phyloP scores from a whole-genome alignment of 2,888 invertebrate genomes.

The Ormyrus nitidulus region DNA sequence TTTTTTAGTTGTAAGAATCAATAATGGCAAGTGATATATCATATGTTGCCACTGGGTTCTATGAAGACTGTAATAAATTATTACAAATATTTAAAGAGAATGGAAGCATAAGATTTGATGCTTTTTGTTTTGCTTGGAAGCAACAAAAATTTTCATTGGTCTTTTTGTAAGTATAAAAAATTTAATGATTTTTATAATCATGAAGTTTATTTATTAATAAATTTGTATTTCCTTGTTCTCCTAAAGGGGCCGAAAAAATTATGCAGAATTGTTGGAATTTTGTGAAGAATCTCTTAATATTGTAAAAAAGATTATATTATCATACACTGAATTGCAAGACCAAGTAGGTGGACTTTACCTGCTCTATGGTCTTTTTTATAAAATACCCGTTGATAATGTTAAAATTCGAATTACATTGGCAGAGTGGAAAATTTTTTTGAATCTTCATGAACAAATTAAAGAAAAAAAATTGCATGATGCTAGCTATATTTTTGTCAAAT shows the following conservation, averaged over 20 bases:
- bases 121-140: slow-evolving; percentile 68
- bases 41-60: slow-evolving; percentile 64
- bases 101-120: slow-evolving; percentile 66
- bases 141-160: slow-evolving; percentile 69
- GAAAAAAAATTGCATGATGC: slow-evolving; percentile 69
- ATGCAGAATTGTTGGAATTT: slow-evolving; percentile 66
- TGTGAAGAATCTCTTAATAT: slow-evolving; percentile 69
- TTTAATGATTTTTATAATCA: slow-evolving; percentile 16
- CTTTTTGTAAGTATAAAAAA: slow-evolving; percentile 64
- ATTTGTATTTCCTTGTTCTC: background rate
- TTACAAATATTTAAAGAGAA: slow-evolving; percentile 64
- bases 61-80: slow-evolving; percentile 66
- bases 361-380: slow-evolving; percentile 70
- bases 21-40: slow-evolving; percentile 30
- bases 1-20: too few species aligned
- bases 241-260: slow-evolving; percentile 63
- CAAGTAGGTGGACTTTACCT: slow-evolving; percentile 70
- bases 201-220: background rate
- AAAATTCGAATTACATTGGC: slow-evolving; percentile 67
- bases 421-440: slow-evolving; percentile 67
- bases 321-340: slow-evolving; percentile 64
- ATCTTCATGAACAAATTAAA: slow-evolving; percentile 66
- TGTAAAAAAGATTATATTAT: slow-evolving; percentile 67
- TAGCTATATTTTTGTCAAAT: slow-evolving; percentile 69
- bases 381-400: slow-evolving; percentile 66